Evolutionary conservation across 1,140 invertebrate genomes (phyloP), one percentile per base, ranked within the genome.

Genomic region (Drosophila dunni): DNA sequence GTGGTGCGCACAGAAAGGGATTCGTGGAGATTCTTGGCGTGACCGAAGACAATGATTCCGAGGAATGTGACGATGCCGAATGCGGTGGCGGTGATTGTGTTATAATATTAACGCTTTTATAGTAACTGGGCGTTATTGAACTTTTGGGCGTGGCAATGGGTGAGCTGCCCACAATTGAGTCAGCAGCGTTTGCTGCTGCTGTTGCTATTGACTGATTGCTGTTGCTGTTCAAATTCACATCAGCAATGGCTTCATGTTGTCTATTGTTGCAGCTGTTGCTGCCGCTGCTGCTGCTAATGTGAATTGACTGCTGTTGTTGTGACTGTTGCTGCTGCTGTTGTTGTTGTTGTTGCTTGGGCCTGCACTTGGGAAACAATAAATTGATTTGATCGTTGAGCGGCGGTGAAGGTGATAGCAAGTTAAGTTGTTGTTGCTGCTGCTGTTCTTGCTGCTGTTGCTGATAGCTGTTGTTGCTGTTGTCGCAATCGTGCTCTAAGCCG

Each of bases 301-400:
- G 64, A 17, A 45, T 45, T 11, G 34, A 29, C 40, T 67, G 56
- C 9, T 50, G 56, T 34, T 60, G 60, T 36, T 44, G 64, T 33
- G 65, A 61, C 10, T 69, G 66, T 36, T 71, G 73, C 3, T 42
- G 63, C 15, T 67, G 67, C 2, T 74, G 75, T 20, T 78, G 70
- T 8, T 76, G 77, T 36, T 64, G 78, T 36, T 64, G 73, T 61
- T 75, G 79, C 51, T 94, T 94, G 69, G 96, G 96, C 76, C 96
- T 94, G 93, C 96, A 97, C 95, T 96, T 96, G 75, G 96, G 96
- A 93, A 97, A 97, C 73, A 97, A 94, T 91, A 95, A 94, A 81
- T 95, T 96, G 93, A 97, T 96, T 92, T 96, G 95, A 93, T 96
- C 96, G 92, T 94, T 95, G 68, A 88, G 71, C 10, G 85, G 90